Evolutionary conservation across 2,113 vertebrate genomes (phyloP).

Genomic region (Clarias magur): DNA sequence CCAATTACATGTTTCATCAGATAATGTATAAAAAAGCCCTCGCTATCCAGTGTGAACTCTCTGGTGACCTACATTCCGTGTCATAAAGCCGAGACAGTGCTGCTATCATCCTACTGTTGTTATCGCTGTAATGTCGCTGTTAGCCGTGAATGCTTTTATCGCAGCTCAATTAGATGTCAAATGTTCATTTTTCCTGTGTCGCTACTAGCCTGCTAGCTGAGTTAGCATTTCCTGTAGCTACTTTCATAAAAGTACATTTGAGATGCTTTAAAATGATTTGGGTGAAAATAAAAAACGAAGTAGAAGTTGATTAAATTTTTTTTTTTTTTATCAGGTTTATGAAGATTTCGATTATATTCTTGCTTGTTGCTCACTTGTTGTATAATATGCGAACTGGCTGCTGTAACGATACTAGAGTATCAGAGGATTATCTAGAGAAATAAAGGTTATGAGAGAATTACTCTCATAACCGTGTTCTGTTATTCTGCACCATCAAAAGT

Average conservation of each 20-base stretch:
- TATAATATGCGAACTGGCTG: no score
- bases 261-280: neutral
- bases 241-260: neutral
- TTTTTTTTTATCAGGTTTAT: neutral
- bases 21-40: neutral
- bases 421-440: no score
- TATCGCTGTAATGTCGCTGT: neutral
- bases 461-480: no score
- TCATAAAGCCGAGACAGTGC: neutral
- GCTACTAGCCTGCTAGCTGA: neutral
- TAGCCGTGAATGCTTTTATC: neutral
- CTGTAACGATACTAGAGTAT: no score
- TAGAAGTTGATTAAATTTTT: no score
- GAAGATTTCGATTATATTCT: neutral
- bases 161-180: neutral
- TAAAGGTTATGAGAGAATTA: no score
- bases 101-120: neutral
- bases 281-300: no score
- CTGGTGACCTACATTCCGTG: conserved; percentile 10
- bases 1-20: conserved; percentile 15
- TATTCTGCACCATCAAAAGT: no score
- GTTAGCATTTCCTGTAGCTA: neutral
- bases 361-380: no score
- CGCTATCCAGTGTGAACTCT: neutral
- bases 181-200: neutral